phyloP scores from a whole-genome alignment of 1,140 invertebrate species.

The Leptopilina boulardi region DNA sequence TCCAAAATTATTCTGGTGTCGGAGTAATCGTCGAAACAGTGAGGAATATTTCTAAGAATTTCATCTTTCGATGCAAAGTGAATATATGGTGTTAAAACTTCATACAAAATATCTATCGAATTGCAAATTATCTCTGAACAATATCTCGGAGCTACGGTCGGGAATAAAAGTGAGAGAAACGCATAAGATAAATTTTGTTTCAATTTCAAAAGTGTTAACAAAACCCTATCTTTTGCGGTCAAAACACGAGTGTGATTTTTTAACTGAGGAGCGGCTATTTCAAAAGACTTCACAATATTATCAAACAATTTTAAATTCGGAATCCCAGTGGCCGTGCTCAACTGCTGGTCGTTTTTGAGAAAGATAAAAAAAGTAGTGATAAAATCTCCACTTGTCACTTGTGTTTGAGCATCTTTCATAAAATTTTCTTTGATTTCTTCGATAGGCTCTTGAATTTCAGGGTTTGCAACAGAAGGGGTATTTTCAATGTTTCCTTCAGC shows the following conservation, averaged over 20 bases:
- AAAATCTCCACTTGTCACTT: conserved; percentile 6
- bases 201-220: conserved; percentile 38
- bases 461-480: too few species aligned
- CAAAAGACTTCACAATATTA: conserved; percentile 24
- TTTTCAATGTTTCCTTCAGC: not conserved
- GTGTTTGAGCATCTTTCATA: not conserved
- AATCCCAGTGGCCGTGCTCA: conserved; percentile 41
- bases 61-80: conserved; percentile 35
- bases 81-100: conserved; percentile 38
- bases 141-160: not conserved
- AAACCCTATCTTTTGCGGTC: conserved; percentile 33
- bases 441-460: too few species aligned
- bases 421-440: not conserved
- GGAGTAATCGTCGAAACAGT: conserved; percentile 46
- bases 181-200: conserved; percentile 43
- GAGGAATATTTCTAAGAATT: conserved; percentile 42
- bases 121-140: conserved; percentile 37
- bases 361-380: conserved; percentile 29
- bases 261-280: conserved; percentile 2
- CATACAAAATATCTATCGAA: conserved; percentile 21
- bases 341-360: conserved; percentile 32
- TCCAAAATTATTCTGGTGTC: conserved; percentile 51
- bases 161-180: conserved; percentile 37
- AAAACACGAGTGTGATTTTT: conserved; percentile 1
- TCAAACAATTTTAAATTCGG: conserved; percentile 35